Percentiles rank a stretch among this genome's conserved stretches.
phyloP scores from a whole-genome alignment of 2,113 vertebrate species.

The Mesocricetus auratus region DNA sequence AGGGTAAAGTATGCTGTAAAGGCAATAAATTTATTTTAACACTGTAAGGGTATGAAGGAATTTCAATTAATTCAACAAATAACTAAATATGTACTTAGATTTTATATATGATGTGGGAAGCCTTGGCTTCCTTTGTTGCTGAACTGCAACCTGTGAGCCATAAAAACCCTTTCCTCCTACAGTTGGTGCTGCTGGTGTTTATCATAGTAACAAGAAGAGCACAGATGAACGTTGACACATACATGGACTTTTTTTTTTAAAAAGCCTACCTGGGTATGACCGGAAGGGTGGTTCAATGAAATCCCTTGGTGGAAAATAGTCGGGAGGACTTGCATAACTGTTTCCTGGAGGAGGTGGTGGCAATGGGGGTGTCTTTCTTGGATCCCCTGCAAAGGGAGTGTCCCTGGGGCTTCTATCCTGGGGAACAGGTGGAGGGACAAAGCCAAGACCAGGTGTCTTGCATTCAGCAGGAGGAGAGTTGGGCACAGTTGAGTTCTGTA shows the following conservation, averaged over 20 bases:
- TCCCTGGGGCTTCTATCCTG: conserved; percentile 80
- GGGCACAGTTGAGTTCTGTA: conserved; percentile 83
- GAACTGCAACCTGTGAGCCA: neutral
- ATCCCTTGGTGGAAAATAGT: conserved; percentile 90
- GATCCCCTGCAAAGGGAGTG: conserved; percentile 87
- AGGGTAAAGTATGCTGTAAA: conserved; percentile 7
- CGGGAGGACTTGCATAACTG: conserved; percentile 88
- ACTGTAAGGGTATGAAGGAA: neutral
- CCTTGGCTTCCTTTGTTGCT: neutral
- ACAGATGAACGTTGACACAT: neutral
- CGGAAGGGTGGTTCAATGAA: conserved; percentile 84
- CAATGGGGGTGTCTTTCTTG: conserved; percentile 86
- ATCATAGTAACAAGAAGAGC: neutral
- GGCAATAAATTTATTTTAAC: neutral
- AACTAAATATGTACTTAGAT: too few relatives aligned
- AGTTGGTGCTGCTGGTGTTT: neutral
- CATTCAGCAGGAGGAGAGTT: conserved; percentile 86
- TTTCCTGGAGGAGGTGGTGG: conserved; percentile 84
- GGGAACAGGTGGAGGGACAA: conserved; percentile 81
- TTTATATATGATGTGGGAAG: too few relatives aligned
- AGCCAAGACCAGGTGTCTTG: conserved; percentile 84
- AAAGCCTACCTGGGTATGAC: conserved; percentile 89
- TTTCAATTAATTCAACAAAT: too few relatives aligned
- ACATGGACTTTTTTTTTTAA: neutral
- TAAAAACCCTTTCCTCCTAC: neutral